A percentile compares a stretch with the other conserved stretches of the same genome.
Conservation (phyloP, 2,113 vertebrate species). For the Myiozetetes cayanensis region DNA sequence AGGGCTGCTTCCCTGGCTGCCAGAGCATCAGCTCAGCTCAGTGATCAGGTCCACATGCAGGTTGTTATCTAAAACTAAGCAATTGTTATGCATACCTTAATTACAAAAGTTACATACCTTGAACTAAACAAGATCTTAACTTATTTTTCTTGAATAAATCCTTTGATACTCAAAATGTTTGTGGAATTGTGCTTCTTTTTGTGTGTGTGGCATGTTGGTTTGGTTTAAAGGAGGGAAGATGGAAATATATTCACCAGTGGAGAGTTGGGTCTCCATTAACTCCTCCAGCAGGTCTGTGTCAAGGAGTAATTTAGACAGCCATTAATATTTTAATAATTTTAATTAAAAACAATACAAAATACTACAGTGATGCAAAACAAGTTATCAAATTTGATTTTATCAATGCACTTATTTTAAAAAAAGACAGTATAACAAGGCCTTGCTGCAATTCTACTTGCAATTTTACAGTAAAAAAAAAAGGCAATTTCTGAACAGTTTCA, state of each 20-base stretch:
- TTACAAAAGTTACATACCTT: not conserved
- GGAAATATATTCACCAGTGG: not conserved
- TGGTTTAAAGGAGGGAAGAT: not conserved
- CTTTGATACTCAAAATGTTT: not conserved
- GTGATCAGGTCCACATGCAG: not conserved
- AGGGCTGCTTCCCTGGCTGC: not conserved
- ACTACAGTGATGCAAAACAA: not conserved
- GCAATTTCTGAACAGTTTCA: not conserved
- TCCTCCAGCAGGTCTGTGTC: not conserved
- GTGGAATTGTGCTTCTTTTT: not conserved
- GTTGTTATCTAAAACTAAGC: not conserved
- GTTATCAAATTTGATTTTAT: not conserved
- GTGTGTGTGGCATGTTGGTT: not conserved
- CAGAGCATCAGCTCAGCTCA: not conserved
- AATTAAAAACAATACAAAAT: conserved; percentile 5
- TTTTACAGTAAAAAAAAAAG: not conserved
- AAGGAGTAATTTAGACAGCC: not conserved
- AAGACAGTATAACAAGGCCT: not conserved
- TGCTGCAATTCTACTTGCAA: not conserved
- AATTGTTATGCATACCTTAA: not conserved
- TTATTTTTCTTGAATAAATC: conserved; percentile 37
- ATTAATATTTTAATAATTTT: not conserved
- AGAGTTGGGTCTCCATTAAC: not conserved
- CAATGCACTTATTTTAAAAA: not conserved
- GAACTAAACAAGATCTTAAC: not conserved